Evolutionary conservation across 2,888 invertebrate species (phyloP), one percentile per base, ranked within the genome.

Genomic region (Altica lythri): DNA sequence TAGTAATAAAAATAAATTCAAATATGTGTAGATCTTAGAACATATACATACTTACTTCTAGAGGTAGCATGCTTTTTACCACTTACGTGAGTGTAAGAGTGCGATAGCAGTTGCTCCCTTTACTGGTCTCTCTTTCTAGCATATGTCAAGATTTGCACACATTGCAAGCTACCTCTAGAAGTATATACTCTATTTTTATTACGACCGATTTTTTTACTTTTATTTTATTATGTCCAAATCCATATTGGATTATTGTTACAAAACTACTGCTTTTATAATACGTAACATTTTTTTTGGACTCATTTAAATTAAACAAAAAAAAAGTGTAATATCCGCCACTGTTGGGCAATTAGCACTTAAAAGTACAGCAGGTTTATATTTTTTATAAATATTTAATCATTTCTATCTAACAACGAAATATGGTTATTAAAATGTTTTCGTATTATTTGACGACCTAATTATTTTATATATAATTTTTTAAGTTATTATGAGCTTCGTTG

Each of bases 381-480:
- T 12, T 19, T 37, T n/a, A 38, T 38, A 38, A 38, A 38, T 38
- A 38, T 38, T 38, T 17, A 38, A 38, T 38, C 17, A 19, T 38
- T 38, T 38, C 38, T 38, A 6, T 19, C n/a, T n/a, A n/a, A n/a
- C n/a, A n/a, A n/a, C n/a, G n/a, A n/a, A 38, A 38, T 38, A 19
- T 38, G 6, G 6, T 18, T 14, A n/a, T 10, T 5, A 38, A 18
- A 18, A 14, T 17, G 18, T 22, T 19, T 19, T 38, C 19, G 38
- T 17, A 9, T 10, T 17, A 18, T 18, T 38, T 22, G 38, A n/a
- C 19, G 38, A 18, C 19, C 18, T 22, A 38, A 9, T 19, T 38
- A 19, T 14, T n/a, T n/a, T n/a, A n/a, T n/a, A n/a, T n/a, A n/a
- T n/a, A n/a, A n/a, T n/a, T n/a, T n/a, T n/a, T n/a, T n/a, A n/a